phyloP scores from a whole-genome alignment of 2,113 vertebrate species.

The Willisornis vidua region DNA sequence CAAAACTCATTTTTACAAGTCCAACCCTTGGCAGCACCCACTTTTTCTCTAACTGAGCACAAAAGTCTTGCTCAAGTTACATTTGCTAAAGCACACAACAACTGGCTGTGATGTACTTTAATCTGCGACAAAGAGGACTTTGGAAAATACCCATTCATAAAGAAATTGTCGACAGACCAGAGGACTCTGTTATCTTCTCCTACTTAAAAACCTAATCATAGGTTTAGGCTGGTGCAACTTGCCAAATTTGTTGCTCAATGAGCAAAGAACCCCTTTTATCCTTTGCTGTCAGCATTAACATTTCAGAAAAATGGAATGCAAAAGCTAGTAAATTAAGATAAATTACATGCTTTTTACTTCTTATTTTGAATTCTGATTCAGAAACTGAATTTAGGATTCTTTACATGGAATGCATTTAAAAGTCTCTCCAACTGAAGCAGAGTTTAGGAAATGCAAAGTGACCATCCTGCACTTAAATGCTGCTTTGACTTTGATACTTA shows the following conservation, averaged over 20 bases:
- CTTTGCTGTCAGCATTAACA: neutral
- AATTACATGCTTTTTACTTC: neutral
- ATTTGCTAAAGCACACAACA: neutral
- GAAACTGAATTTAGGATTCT: neutral
- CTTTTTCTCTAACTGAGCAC: neutral
- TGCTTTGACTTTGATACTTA: neutral
- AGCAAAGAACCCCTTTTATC: neutral
- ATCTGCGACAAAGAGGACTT: neutral
- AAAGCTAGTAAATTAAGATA: constrained; percentile 10
- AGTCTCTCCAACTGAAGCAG: neutral
- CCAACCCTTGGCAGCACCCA: neutral
- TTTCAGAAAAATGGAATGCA: neutral
- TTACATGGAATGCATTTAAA: neutral
- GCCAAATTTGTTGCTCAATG: neutral
- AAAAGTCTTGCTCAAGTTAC: neutral
- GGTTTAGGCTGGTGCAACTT: neutral
- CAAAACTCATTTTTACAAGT: neutral
- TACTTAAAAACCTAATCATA: neutral
- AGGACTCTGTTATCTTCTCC: neutral
- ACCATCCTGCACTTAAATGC: neutral
- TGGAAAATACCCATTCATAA: neutral
- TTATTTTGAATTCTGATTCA: neutral
- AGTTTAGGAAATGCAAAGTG: neutral
- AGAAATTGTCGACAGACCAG: neutral
- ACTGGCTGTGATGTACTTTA: neutral